Evolutionary conservation across 2,888 invertebrate species (phyloP), one percentile per base, ranked within the genome.

Genomic region (Melieria omissa): DNA sequence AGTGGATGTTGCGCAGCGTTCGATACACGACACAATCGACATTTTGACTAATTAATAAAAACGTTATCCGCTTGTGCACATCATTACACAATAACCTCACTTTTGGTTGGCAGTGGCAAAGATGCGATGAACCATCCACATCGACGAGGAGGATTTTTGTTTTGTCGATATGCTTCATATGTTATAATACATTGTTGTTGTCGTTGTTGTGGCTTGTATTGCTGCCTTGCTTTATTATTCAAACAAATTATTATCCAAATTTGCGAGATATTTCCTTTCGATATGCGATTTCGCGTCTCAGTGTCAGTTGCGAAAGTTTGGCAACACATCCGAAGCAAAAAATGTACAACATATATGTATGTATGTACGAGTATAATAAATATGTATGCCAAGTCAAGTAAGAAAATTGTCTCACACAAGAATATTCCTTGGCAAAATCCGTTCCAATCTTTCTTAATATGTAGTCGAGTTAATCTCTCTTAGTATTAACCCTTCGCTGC

Each of bases 161-260:
- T 44, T 55, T 14, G 4, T 29, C 29, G 29, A 29, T 29, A 29
- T 29, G 29, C 29, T 29, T 29, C 29, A 29, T 29, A 29, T 29
- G 29, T 29, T 29, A 29, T 29, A 49, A n/a, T 10, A 60, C 52
- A 42, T 41, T 54, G 44, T 10, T n/a, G 42, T n/a, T 6, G 44
- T 58, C 41, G 42, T 12, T 54, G 3, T 1, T 45, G 64, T 62
- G 7, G 54, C 6, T 14, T 16, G 41, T 60, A 42, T 52, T 68
- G 49, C 16, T 44, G 6, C 14, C 29, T 55, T 77, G 74, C 78
- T 77, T 76, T 75, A 75, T 77, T 78, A 77, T 75, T 77, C 73
- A 78, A 78, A 78, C 77, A 79, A 79, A 79, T 79, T 79, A 78
- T 78, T 77, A 78, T 76, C 75, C 77, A 77, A 78, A 77, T 77